Evolutionary conservation across 2,888 invertebrate species (phyloP).

Genomic region (Latrodectus elegans): DNA sequence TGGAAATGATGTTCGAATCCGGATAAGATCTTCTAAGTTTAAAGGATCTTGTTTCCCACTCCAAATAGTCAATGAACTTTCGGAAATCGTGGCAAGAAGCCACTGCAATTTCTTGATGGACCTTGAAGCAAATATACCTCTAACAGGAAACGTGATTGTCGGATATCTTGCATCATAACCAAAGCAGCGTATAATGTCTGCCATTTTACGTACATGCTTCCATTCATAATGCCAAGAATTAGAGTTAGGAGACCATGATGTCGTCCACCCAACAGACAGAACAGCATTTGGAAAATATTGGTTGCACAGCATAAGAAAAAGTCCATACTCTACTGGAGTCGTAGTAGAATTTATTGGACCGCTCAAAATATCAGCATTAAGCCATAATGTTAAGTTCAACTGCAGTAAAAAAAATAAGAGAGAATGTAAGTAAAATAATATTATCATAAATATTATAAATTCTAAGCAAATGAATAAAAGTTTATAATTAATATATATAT

Average conservation of each 20-base stretch:
- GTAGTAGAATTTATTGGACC: constrained; percentile 82
- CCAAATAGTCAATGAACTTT: constrained; percentile 87
- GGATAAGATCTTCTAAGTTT: constrained; percentile 80
- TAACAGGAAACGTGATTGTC: constrained; percentile 86
- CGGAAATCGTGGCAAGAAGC: constrained; percentile 78
- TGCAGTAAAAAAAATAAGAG: constrained; percentile 73
- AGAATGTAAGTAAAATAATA: too few species aligned
- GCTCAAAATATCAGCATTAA: constrained; percentile 89
- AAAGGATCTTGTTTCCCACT: constrained; percentile 82
- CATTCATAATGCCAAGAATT: constrained; percentile 73
- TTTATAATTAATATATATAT: too few species aligned
- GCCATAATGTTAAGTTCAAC: constrained; percentile 85
- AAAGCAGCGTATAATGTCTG: constrained; percentile 75
- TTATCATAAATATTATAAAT: too few species aligned
- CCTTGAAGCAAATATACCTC: constrained; percentile 82
- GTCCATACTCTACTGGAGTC: constrained; percentile 80
- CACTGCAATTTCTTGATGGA: constrained; percentile 80
- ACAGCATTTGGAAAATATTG: constrained; percentile 80
- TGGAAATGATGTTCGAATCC: constrained; percentile 77
- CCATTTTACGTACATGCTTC: constrained; percentile 82
- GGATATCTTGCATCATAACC: constrained; percentile 77
- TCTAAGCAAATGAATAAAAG: too few species aligned
- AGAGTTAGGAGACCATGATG: constrained; percentile 79
- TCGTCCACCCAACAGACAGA: constrained; percentile 91
- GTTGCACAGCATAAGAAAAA: constrained; percentile 80